Evolutionary conservation across 2,888 invertebrate genomes (phyloP).

Genomic region (Penaeus monodon): DNA sequence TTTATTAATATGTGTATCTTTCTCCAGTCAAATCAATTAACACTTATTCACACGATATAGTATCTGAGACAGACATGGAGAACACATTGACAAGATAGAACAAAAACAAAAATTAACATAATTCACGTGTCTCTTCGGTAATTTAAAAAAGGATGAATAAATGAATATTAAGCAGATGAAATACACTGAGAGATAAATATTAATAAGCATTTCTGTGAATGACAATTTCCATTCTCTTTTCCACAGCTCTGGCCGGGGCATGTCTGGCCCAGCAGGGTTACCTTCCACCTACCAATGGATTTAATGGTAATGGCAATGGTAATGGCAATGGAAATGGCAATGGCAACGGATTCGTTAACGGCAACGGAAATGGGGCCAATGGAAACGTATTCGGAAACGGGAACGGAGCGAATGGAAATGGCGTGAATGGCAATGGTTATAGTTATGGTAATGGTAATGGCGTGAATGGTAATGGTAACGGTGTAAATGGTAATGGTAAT

Average conservation of each 20-base stretch:
- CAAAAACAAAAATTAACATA: too few relatives aligned
- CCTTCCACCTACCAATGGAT: slow-evolving; percentile 38
- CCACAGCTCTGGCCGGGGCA: slow-evolving; percentile 17
- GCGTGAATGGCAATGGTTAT: background rate
- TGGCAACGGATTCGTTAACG: background rate
- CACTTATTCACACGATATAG: too few relatives aligned
- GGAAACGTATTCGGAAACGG: background rate
- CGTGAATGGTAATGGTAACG: background rate
- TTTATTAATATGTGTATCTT: too few relatives aligned
- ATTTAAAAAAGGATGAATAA: too few relatives aligned
- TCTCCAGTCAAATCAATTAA: too few relatives aligned
- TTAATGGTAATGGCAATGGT: slow-evolving; percentile 4
- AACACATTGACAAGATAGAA: too few relatives aligned
- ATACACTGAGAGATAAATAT: too few relatives aligned
- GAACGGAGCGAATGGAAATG: too few relatives aligned
- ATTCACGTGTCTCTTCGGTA: too few relatives aligned
- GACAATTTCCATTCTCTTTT: background rate
- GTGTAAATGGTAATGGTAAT: slow-evolving; percentile 3
- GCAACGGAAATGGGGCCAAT: background rate
- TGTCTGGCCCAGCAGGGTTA: slow-evolving; percentile 35
- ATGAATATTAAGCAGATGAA: too few relatives aligned
- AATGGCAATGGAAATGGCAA: background rate
- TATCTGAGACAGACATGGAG: too few relatives aligned
- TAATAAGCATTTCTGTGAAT: too few relatives aligned
- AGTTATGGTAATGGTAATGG: slow-evolving; percentile 11